These are phyloP conservation scores for Odontamblyopus rebecca DNA, from an alignment of 2,797 vertebrate species.

Conservation along the genomic window DNA sequence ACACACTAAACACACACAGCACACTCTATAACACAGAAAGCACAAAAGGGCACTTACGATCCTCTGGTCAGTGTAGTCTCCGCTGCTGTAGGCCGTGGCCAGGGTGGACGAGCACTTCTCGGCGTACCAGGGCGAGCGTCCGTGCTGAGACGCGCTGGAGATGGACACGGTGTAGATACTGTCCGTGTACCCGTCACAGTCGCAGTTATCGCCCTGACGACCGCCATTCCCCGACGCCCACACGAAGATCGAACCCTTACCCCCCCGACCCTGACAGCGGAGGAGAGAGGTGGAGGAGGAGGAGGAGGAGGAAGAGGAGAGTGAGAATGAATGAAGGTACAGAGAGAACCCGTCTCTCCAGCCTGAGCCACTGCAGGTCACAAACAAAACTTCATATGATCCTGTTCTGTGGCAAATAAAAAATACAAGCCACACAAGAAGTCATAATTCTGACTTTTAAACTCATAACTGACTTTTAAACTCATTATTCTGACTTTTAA, in stretches of 20 bases:
- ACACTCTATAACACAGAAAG: too few relatives aligned
- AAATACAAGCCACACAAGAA: too few relatives aligned
- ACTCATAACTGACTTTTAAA: too few relatives aligned
- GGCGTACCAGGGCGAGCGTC: conserved; percentile 84
- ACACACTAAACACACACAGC: too few relatives aligned
- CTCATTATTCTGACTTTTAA: neutral
- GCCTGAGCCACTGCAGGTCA: too few relatives aligned
- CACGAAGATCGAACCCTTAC: conserved; percentile 87
- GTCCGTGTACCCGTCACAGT: conserved; percentile 89
- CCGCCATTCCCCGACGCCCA: conserved; percentile 92
- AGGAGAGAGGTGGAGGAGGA: too few relatives aligned
- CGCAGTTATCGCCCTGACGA: conserved; percentile 85
- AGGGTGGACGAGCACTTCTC: conserved; percentile 87
- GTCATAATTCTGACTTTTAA: too few relatives aligned
- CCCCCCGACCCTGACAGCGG: conserved; percentile 80
- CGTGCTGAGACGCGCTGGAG: conserved; percentile 82
- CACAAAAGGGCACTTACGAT: conserved; percentile 58
- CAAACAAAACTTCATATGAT: too few relatives aligned
- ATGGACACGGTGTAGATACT: conserved; percentile 89
- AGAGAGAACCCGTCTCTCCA: too few relatives aligned
- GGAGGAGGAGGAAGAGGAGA: too few relatives aligned
- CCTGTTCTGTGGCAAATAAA: too few relatives aligned
- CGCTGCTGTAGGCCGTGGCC: conserved; percentile 89
- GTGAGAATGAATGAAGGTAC: too few relatives aligned
- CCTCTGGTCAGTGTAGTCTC: conserved; percentile 74